phyloP scores from a whole-genome alignment of 2,797 vertebrate species.

The Hybognathus amarus region DNA sequence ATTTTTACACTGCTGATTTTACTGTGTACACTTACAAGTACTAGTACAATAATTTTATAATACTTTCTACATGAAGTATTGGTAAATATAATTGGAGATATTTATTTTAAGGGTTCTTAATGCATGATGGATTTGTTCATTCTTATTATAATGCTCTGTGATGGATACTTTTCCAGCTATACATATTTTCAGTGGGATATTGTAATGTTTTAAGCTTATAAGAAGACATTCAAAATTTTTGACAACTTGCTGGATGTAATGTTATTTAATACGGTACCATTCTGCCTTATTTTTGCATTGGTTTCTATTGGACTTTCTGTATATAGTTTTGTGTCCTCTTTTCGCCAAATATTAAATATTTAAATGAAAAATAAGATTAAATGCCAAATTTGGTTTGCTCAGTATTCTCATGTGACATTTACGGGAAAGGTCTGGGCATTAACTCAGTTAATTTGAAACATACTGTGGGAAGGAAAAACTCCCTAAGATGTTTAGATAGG shows the following conservation, averaged over 20 bases:
- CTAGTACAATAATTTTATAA: background rate
- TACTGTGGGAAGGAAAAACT: background rate
- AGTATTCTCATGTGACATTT: background rate
- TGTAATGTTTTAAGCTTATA: background rate
- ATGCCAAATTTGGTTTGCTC: background rate
- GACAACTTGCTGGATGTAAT: background rate
- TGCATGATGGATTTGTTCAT: constrained; percentile 1
- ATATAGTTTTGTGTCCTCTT: background rate
- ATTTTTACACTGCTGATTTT: too few relatives aligned
- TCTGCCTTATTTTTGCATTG: background rate
- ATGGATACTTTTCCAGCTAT: background rate
- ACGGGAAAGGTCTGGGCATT: background rate
- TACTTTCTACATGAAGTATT: background rate
- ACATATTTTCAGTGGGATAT: background rate
- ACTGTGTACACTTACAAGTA: background rate
- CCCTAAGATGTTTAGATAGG: background rate
- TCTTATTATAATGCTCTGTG: background rate
- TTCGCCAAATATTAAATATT: background rate
- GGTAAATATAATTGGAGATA: background rate
- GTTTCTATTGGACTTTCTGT: background rate
- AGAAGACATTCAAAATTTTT: background rate
- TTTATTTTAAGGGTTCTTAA: background rate
- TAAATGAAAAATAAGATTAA: background rate
- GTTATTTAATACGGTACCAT: background rate
- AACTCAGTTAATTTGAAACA: background rate